Evolutionary conservation across 2,113 vertebrate genomes (phyloP), one percentile per base, ranked within the genome.

Genomic region (Phocoena sinus): DNA sequence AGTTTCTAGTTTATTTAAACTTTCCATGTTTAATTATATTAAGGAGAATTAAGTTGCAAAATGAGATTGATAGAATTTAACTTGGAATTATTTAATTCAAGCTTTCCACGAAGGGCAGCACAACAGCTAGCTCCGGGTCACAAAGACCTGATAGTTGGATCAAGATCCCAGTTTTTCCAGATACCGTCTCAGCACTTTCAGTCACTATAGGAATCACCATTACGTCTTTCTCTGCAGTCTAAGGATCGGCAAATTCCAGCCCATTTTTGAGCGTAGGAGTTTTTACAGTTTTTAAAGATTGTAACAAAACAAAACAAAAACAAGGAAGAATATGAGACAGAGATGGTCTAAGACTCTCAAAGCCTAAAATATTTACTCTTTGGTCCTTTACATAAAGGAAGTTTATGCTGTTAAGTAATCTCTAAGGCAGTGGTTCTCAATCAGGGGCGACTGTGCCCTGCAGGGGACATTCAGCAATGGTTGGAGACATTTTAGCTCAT

Each of bases 291-390:
- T 74, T 20, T 25, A 90, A 96, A 65, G 21, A 53, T 38, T 94
- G 36, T 83, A 95, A 80, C 44, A 86, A 38, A 96, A 84, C 14
- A 81, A 93, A 89, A 89, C 7, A 71, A 89, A 92, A 71, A 80
- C 62, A 20, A 89, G 33, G 23, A 85, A 83, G 60, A 87, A 26
- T 70, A 60, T 63, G 28, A n/a, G 86, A 44, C 18, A 71, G 38
- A 71, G 38, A 93, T 47, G n/a, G 6, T 87, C 21, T 31, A 4
- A 38, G 58, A 33, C 41, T 53, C 60, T 65, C 44, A 82, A 89
- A 93, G 62, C 47, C 77, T 93, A 60, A 82, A 93, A 65, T 86
- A 74, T 95, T 95, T 95, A 41, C n/a, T 85, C 5, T 91, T 83
- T 81, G 56, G 56, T 47, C 33, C 23, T 97, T 73, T 80, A 62